Base-by-base conservation (phyloP, 1,140 invertebrate species). In the Drosophila malerkotliana region DNA sequence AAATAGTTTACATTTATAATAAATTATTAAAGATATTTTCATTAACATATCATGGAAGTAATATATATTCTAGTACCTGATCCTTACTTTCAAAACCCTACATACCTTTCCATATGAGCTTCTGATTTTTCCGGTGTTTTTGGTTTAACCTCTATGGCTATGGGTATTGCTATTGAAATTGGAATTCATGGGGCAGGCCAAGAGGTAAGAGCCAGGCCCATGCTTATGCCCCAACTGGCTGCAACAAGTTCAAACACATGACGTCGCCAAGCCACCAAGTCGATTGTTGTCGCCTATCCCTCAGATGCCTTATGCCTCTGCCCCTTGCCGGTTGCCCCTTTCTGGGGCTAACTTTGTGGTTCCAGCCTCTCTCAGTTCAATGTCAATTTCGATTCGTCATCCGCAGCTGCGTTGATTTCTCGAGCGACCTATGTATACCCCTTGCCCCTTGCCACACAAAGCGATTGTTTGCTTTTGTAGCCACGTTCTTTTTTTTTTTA, bases 311-410 rank as follows among this genome's bases (percentile, higher is more conserved):
- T 3, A 3, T n/a, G 7, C 26, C 48, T 18, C 9, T 44, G 5
- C 14, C 6, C 4, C 39, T 15, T 15, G 14, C 14, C 39, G 4
- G 4, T 6, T 26, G 26, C 26, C 41, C 10, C 10, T 37, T 37
- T 4, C 3, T 12, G 34, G 34, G 21, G 18, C 24, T 2, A 28
- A 8, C 39, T 58, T 44, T 48, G 63, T 44, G 63, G 47, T 58
- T 53, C 63, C 78, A 53, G 61, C 77, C 79, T n/a, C 32, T 34
- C 34, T 75, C 78, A 72, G 85, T 90, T 90, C 87, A 90, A 90
- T 90, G 87, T 90, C 87, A 90, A 90, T 90, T 90, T 85, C 87
- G 82, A 90, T 90, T 90, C 87, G 87, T 90, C 87, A 90, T 90
- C 78, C 87, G 78, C 87, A 90, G 87, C 87, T 90, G 83, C 83